These are phyloP conservation scores for Lampris megalopsis DNA, from an alignment of 2,113 vertebrate species.

Conservation along the genomic window DNA sequence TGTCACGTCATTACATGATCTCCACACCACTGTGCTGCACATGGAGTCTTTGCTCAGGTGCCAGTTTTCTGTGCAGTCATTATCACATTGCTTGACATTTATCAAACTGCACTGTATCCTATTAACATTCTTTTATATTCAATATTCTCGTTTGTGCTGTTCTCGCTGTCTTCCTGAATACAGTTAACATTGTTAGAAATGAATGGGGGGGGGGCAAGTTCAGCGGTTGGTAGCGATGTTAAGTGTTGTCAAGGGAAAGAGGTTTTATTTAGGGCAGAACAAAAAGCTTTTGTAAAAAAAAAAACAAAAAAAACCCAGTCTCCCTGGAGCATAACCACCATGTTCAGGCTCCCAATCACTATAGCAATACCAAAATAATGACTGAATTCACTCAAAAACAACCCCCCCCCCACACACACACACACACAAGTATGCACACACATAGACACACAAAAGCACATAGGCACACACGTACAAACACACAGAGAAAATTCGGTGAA, in stretches of 20 bases:
- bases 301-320: not conserved
- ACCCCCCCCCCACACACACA: too few relatives aligned
- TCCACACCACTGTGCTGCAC: slow-evolving; percentile 4
- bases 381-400: slow-evolving; percentile 23
- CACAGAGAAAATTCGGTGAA: too few relatives aligned
- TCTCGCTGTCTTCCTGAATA: not conserved
- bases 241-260: slow-evolving; percentile 2
- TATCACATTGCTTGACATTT: not conserved
- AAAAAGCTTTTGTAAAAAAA: slow-evolving; percentile 30
- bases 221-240: not conserved
- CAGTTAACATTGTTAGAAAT: slow-evolving; percentile 1
- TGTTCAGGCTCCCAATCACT: slow-evolving; percentile 36
- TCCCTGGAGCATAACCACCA: slow-evolving; percentile 52
- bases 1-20: slow-evolving; percentile 11
- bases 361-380: slow-evolving; percentile 48
- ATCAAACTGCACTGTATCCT: not conserved
- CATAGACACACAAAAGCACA: not conserved
- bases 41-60: not conserved
- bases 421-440: slow-evolving; percentile 1
- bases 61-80: slow-evolving; percentile 5
- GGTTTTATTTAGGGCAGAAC: slow-evolving; percentile 20
- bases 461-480: not conserved
- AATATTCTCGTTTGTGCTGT: slow-evolving; percentile 34
- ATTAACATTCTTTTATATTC: slow-evolving; percentile 8
- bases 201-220: slow-evolving; percentile 13